Base-by-base conservation (phyloP, 1,140 invertebrate genomes). In the Drepana arcuata region DNA sequence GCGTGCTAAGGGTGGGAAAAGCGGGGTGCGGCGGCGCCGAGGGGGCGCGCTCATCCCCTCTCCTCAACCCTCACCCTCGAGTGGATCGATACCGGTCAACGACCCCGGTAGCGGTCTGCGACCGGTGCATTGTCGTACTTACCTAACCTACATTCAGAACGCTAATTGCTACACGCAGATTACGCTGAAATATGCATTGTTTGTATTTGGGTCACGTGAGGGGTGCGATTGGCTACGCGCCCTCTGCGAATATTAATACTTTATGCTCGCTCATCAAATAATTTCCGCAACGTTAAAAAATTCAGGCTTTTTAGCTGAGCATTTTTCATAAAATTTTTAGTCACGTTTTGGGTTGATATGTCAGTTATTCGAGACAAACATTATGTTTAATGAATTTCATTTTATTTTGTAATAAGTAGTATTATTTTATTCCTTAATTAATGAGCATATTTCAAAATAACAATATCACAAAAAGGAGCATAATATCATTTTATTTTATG, bases 61-160 rank as follows among this genome's bases (percentile, higher is more conserved):
- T n/a, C n/a, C n/a, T n/a, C n/a, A n/a, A n/a, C n/a, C n/a, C n/a
- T n/a, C n/a, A n/a, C n/a, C n/a, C n/a, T n/a, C n/a, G n/a, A n/a
- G n/a, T n/a, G n/a, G 74, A 70, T 80, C 75, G 74, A 79, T 79
- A 77, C 38, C 65, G 72, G 72, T 64, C 74, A 63, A 64, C 63
- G 75, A 80, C 70, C 74, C 59, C 50, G 56, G 38, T 40, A 48
- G 43, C 50, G 53, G 57, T 48, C 48, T 64, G 55, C 61, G 59
- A 42, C 57, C 69, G 69, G 62, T 73, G 67, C 74, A 74, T 58
- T 65, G 67, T 49, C 65, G 67, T 48, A 58, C 66, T 47, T 55
- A 61, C 69, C 59, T 79, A 79, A 77, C 74, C 74, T 66, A 80
- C 70, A 77, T 77, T 71, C 55, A 34, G 37, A 35, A 37, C 46